A percentile compares a stretch with the other conserved stretches of the same genome.
Conservation (phyloP, 1,140 invertebrate genomes). For the Heliothis virescens region DNA sequence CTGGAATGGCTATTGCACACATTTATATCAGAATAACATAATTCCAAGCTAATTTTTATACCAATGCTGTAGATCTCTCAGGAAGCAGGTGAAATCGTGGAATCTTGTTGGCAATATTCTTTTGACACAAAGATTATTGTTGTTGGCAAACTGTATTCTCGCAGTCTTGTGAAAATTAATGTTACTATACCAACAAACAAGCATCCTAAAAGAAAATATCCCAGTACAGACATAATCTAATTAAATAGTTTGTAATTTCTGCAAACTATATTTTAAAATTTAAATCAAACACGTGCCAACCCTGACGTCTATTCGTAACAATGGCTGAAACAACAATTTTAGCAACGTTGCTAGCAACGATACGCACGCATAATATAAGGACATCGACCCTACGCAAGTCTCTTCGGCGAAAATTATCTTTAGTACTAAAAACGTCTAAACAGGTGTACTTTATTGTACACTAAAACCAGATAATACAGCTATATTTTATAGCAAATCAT, state of each 20-base stretch:
- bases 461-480: background rate
- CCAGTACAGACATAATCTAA: background rate
- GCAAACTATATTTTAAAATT: background rate
- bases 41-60: no score
- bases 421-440: slow-evolving; percentile 3
- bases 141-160: no score
- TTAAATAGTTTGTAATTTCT: background rate
- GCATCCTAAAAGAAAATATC: background rate
- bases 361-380: slow-evolving; percentile 21
- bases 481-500: slow-evolving; percentile 14
- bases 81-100: no score
- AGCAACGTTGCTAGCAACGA: slow-evolving; percentile 48
- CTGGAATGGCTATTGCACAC: no score
- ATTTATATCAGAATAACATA: no score
- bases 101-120: no score
- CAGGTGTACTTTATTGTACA: slow-evolving; percentile 20
- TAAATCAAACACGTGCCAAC: background rate
- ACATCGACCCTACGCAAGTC: slow-evolving; percentile 10
- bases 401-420: slow-evolving; percentile 22
- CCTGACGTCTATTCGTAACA: slow-evolving; percentile 47
- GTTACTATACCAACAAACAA: background rate
- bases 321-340: slow-evolving; percentile 63
- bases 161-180: no score
- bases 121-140: no score
- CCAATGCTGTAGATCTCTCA: no score